Base-by-base conservation (phyloP, 2,113 vertebrate genomes). In the Psilopogon haemacephalus region DNA sequence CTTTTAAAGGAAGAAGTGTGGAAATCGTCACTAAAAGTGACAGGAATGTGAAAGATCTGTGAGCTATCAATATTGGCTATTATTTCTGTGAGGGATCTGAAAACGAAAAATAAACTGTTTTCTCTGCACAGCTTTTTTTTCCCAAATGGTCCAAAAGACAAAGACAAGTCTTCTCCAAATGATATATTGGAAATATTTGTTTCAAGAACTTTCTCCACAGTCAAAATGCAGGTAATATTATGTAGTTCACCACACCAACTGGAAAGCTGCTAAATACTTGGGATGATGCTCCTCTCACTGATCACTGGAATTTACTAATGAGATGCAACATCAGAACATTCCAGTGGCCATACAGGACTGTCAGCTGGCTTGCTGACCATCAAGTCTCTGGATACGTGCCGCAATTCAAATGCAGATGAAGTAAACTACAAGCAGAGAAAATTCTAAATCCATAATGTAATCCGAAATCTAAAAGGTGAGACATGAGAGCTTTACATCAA, bases 111-210 rank as follows among this genome's bases (percentile, higher is more conserved):
- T 14, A 80, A 92, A 92, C 14, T 27, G 12, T 37, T 35, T 78
- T 59, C 23, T 42, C 42, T 55, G 21, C 4, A 10, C 84, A 65
- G 60, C 32, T 80, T 44, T 48, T 48, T 70, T 35, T 44, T 64
- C 67, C 48, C 44, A 76, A 70, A n/a, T 32, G 48, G 60, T 65
- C 63, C 56, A 85, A 95, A 94, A 93, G 72, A 90, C 69, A 91
- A 95, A 63, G 54, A 23, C 63, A 86, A 93, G 55, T 32, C 73
- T 65, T 70, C 18, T 67, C 87, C 63, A 88, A 92, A 75, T 14
- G 38, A 33, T 32, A 33, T 33, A 82, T 82, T 52, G 26, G 78
- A 92, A 90, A 89, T 42, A 78, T 5, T 79, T 73, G 56, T 50
- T 89, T 85, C 59, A 58, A 80, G 80, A 67, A 86, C 40, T 88